A percentile compares a stretch with the other conserved stretches of the same genome.
phyloP scores from a whole-genome alignment of 1,140 invertebrate genomes.

The Leucophenga varia region DNA sequence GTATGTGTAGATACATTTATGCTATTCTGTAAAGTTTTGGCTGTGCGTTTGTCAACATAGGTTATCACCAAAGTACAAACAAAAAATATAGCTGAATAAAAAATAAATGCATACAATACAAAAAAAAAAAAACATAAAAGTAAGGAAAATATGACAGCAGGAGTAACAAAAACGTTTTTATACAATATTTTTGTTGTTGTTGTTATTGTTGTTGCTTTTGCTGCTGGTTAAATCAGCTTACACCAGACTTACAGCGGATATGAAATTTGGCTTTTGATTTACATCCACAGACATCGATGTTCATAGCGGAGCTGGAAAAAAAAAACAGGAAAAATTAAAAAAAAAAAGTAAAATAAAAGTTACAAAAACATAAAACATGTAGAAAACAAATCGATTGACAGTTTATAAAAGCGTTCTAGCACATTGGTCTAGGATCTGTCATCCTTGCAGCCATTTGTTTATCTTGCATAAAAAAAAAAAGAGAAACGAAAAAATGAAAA shows the following conservation, averaged over 20 bases:
- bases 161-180: too few relatives aligned
- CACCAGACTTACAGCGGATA: constrained; percentile 52
- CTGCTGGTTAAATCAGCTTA: constrained; percentile 41
- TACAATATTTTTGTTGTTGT: too few relatives aligned
- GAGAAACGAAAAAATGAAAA: constrained; percentile 21
- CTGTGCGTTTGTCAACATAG: not conserved
- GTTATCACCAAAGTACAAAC: not conserved
- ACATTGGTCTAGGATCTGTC: too few relatives aligned
- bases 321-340: too few relatives aligned
- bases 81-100: not conserved
- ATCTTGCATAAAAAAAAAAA: constrained; percentile 37
- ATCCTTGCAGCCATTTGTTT: too few relatives aligned
- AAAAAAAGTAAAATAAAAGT: too few relatives aligned
- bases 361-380: too few relatives aligned
- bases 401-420: too few relatives aligned
- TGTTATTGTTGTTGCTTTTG: not conserved
- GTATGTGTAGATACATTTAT: not conserved
- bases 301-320: constrained; percentile 9
- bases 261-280: constrained; percentile 54
- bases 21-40: too few relatives aligned
- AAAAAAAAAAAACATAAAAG: too few relatives aligned
- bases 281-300: constrained; percentile 36
- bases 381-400: constrained; percentile 47
- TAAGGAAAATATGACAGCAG: too few relatives aligned
- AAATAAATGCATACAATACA: too few relatives aligned